Evolutionary conservation across 2,888 invertebrate species (phyloP), one percentile per base, ranked within the genome.

Genomic region (Nemotelus nigrinus): DNA sequence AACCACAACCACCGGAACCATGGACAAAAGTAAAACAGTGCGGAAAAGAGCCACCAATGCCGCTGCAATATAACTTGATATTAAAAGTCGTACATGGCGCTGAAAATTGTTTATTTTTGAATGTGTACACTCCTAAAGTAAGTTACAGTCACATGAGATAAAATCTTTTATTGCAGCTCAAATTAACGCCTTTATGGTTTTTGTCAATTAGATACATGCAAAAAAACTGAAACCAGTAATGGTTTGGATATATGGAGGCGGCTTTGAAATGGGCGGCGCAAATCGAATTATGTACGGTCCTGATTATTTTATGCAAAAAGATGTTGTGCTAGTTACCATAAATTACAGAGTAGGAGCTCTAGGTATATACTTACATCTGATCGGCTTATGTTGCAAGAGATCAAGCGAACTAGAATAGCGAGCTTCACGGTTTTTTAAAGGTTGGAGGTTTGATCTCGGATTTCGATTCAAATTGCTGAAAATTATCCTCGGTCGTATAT

Each of bases 61-160:
- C 86, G 8, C 80, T 86, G 77, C 87, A 88, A 79, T 81, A 82
- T 2, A 84, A 87, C 81, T 80, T 83, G 48, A 80, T 86, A n/a
- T 82, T 84, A 50, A 81, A 84, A 7, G 85, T 86, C 79, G 83
- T 84, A 70, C 83, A 88, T 7, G 90, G 90, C 48, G 84, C 85
- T 2, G 90, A 90, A 82, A 89, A 90, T 82, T 90, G 90, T 79
- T 82, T 90, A 2, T 88, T 88, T 81, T 81, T 90, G 39, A 90
- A 89, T 83, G 88, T 90, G 0, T 87, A 84, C 58, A 85, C 85
- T 7, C 85, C 84, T 76, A 83, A 85, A 79, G 87, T 87, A 75
- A 83, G 84, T 4, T 25, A n/a, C 25, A 2, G 6, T 53, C 1
- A 6, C 2, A 41, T 39, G 1, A 2, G 63, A 53, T 53, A 53